Evolutionary conservation across 2,888 invertebrate species (phyloP), one percentile per base, ranked within the genome.

Genomic region (Andrena fulva): DNA sequence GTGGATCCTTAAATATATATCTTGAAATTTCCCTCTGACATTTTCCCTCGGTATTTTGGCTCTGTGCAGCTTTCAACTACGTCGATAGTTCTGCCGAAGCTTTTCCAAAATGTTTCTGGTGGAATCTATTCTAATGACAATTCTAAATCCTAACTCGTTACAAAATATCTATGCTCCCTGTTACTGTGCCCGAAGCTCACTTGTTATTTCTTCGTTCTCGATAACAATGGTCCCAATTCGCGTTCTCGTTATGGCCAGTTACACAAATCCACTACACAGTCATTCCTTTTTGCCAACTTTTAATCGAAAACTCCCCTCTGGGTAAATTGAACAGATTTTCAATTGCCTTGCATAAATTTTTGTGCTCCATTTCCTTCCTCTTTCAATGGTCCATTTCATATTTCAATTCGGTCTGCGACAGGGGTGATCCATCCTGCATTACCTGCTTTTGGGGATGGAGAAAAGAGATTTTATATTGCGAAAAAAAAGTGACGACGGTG

Each of bases 401-500:
- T 59, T 60, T 16, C n/a, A 60, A 60, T 31, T 12, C 29, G 16
- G 29, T 8, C 6, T 2, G n/a, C 31, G 31, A 29, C 52, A n/a
- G 4, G 2, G 31, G 12, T 20, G 35, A 29, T 67, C 12, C 16
- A 54, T 27, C 12, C 20, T 35, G n/a, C 50, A 16, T 52, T 69
- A 7, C 27, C n/a, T 35, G 27, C 16, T 12, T 27, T 42, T 5
- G 6, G 3, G 8, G 12, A 1, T 0, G 10, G 12, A n/a, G 20
- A 12, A 24, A 10, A 12, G 24, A n/a, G 10, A n/a, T 29, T 62
- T 68, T 48, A 56, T 20, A 52, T 52, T 20, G 52, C 24, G 24
- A 20, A 59, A 67, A 66, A 81, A 42, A 12, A 16, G 66, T 16
- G 52, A 78, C 56, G 64, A 59, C 59, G 35, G 29, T 12, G 67